Percentiles rank a stretch among this genome's conserved stretches.
Evolutionary conservation across 2,797 vertebrate species (phyloP).

Genomic region (Lagorchestes hirsutus): DNA sequence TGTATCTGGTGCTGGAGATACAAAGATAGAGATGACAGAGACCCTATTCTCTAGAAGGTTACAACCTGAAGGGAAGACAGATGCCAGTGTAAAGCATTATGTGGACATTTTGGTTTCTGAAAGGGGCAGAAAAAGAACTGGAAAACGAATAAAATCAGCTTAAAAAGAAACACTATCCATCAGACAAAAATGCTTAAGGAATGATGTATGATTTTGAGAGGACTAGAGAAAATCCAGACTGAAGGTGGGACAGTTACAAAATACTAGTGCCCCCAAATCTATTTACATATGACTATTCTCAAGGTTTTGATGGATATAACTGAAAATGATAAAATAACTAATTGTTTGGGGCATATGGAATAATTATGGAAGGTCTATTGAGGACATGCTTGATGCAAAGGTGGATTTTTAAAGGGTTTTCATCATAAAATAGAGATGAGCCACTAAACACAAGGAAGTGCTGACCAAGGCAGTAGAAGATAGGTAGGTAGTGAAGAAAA

Average conservation of each 20-base stretch:
- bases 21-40: background rate
- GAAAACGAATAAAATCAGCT: background rate
- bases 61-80: background rate
- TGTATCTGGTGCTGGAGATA: background rate
- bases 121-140: background rate
- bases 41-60: background rate
- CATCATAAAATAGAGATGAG: background rate
- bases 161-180: background rate
- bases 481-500: background rate
- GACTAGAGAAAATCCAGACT: background rate
- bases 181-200: background rate
- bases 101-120: background rate
- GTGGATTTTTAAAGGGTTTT: background rate
- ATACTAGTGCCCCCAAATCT: background rate
- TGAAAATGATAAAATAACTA: background rate
- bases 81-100: background rate
- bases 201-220: background rate
- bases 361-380: background rate
- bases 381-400: background rate
- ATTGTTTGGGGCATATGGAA: background rate
- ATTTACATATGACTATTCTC: background rate
- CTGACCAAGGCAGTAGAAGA: background rate
- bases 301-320: background rate
- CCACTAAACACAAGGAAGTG: background rate
- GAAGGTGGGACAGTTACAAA: background rate